Evolutionary conservation across 1,140 invertebrate genomes (phyloP), one percentile per base, ranked within the genome.

Genomic region (Neodiprion pinetum): DNA sequence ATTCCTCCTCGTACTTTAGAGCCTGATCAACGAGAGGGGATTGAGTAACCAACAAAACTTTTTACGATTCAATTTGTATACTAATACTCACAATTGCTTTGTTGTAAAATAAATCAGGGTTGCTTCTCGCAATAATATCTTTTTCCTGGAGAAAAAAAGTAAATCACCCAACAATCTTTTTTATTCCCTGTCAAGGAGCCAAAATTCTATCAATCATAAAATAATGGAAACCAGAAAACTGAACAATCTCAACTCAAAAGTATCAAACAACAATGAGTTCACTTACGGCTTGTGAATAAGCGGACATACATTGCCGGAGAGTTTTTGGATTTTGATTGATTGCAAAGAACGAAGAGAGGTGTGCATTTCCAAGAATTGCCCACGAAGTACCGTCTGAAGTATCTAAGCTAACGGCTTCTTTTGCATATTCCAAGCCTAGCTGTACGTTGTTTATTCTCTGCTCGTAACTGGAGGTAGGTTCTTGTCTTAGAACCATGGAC

Each of bases 101-200:
- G 85, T 97, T 97, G 83, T 94, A 96, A 89, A 95, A 94, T 50
- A 97, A 89, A 90, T 96, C 95, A 1, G 95, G 91, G 83, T 94
- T 94, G 77, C 91, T 92, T 81, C 88, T 91, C 1, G 94, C 92
- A 9, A 93, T 87, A 21, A 92, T 87, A 86, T 97, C 95, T 81
- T 92, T 93, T 85, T 94, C 93, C 93, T 94, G 81, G 17, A 75
- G 75, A 73, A 72, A 75, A 75, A 72, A 75, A 67, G 76, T 68
- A 67, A 70, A 67, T 67, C 67, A 10, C 61, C 17, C 28, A 71
- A 47, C 10, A 28, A 67, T 74, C 73, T 17, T 67, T 48, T 69
- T 69, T 77, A n/a, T 21, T 14, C 23, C 28, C 28, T 40, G 28
- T 40, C 28, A 40, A 40, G 28, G 49, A 50, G 49, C 61, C 47